phyloP scores from a whole-genome alignment of 2,797 vertebrate species.

The Enteromius treurensis region DNA sequence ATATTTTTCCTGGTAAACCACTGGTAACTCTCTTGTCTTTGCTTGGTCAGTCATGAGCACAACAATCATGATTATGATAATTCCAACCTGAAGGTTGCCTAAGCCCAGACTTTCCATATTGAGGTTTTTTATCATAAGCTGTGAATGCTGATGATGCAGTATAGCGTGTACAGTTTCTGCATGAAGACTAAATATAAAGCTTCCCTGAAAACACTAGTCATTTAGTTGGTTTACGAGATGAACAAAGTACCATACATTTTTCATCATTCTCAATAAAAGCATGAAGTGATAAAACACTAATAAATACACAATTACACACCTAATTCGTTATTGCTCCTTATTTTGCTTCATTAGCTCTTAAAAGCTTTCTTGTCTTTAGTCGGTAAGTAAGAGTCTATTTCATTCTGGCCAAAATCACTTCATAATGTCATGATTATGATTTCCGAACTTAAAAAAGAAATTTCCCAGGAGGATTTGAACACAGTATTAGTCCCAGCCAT shows the following conservation, averaged over 20 bases:
- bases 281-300: background rate
- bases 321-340: background rate
- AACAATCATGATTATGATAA: background rate
- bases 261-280: background rate
- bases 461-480: conserved; percentile 7
- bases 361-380: background rate
- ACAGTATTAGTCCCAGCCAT: background rate
- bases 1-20: background rate
- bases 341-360: background rate
- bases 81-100: background rate
- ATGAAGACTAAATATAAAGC: background rate
- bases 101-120: background rate
- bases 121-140: background rate
- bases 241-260: background rate
- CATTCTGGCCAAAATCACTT: conserved; percentile 3
- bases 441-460: background rate
- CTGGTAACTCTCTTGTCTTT: background rate
- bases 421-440: background rate
- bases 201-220: background rate
- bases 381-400: background rate
- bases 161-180: background rate
- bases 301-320: conserved; percentile 3
- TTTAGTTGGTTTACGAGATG: background rate
- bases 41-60: background rate
- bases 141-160: background rate